phyloP scores from a whole-genome alignment of 1,140 invertebrate species.

The Heliconius hewitsoni region DNA sequence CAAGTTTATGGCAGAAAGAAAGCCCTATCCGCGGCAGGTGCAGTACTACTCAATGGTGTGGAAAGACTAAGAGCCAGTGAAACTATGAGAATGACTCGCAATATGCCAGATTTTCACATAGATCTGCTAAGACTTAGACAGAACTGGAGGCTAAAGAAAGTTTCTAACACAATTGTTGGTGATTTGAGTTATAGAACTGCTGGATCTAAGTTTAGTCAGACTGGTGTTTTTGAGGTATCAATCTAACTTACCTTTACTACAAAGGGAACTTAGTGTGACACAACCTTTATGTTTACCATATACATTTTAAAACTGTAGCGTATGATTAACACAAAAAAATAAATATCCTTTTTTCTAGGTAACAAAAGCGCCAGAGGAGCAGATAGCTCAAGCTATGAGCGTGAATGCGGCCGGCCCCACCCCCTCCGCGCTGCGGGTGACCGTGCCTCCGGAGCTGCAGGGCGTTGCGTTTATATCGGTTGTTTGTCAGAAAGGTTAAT shows the following conservation, averaged over 20 bases:
- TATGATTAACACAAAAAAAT: too few species aligned
- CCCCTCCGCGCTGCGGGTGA: constrained; percentile 92
- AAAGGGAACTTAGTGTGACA: too few species aligned
- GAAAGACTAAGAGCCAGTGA: constrained; percentile 92
- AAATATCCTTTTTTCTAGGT: constrained; percentile 66
- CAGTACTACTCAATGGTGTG: constrained; percentile 91
- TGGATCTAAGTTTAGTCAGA: constrained; percentile 95
- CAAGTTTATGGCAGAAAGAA: constrained; percentile 96
- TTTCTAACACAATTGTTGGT: constrained; percentile 96
- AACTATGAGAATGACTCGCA: constrained; percentile 87
- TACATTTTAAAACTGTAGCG: too few species aligned
- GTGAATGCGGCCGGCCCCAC: constrained; percentile 73
- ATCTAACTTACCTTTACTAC: not conserved
- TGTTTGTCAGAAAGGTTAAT: constrained; percentile 93
- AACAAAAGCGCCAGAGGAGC: constrained; percentile 93
- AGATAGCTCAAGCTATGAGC: constrained; percentile 83
- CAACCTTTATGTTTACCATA: too few species aligned
- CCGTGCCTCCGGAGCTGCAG: constrained; percentile 95
- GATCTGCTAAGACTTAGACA: constrained; percentile 94
- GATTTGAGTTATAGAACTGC: constrained; percentile 97
- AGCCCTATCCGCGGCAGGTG: constrained; percentile 90
- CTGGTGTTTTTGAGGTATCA: constrained; percentile 88
- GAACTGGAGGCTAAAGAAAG: constrained; percentile 97
- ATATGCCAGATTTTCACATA: constrained; percentile 94
- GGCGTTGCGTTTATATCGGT: constrained; percentile 98